Base-by-base conservation (phyloP, 53 echinoderm and acorn worm genomes). In the Hippasteria phrygiana region DNA sequence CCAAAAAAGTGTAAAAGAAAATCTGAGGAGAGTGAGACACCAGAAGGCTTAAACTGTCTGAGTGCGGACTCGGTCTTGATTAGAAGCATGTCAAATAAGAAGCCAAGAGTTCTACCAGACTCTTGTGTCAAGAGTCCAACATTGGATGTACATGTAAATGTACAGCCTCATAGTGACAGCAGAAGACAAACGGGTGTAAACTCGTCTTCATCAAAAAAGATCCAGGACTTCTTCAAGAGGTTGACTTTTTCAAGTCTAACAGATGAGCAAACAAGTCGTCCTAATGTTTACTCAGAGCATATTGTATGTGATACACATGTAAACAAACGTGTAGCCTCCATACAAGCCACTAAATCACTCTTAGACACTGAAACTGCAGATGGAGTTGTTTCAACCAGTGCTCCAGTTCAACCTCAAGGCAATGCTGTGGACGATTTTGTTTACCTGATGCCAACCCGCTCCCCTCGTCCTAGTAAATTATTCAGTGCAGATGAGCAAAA, bases 31-130 rank as follows among this genome's bases (percentile, higher is more conserved):
- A 76, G 76, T 17, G 2, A 32, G 17, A 10, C 32, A 67, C 4
- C 7, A 14, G 43, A 14, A 41, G n/a, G 38, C 9, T 24, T n/a
- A 39, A 10, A 55, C 7, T 36, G 56, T 55, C 78, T 24, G 14
- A 48, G 37, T 31, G 41, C n/a, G 34, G 26, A 13, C 14, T 78
- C 43, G 1, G 24, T 37, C 3, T 78, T 78, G 39, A 59, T 78
- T 26, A 37, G 55, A 27, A 59, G 39, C 62, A 78, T 78, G 78
- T 78, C 78, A 20, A 78, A 40, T 20, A 78, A 62, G 39, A 78
- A 33, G 39, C 39, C 41, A 40, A 78, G 78, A 59, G 36, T 38
- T 59, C 56, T 78, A 13, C 78, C 78, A 37, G 36, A 35, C 10
- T 78, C 62, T 20, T 78, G n/a, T 78, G 59, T 39, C 8, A 24